Base-by-base conservation (phyloP, 1,140 invertebrate species). In the Bombus sibiricus region DNA sequence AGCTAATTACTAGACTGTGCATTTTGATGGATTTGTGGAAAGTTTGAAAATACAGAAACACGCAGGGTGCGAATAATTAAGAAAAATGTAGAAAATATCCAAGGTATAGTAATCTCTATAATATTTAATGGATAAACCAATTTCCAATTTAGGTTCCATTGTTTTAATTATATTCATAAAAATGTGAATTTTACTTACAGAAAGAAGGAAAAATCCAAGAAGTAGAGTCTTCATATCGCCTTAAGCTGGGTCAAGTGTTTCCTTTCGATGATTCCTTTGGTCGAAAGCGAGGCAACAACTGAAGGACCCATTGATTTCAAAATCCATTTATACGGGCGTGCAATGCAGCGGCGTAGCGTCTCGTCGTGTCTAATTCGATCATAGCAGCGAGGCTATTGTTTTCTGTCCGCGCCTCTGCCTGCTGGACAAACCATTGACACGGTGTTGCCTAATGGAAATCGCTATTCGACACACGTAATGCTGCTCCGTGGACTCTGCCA, bases 261-360 rank as follows among this genome's bases (percentile, higher is more conserved):
- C 71, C 41, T 43, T 47, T 84, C 43, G 18, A 47, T 47, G 85
- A 76, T 57, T 79, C 18, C 39, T 71, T 87, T 78, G 47, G 47
- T 43, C 68, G 32, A 53, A 72, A 39, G 39, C 41, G n/a, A 32
- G 25, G 72, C 72, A 82, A 85, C 82, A 69, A 93, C 89, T 90
- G 90, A 90, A 89, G 75, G 73, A 57, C 69, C 34, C 62, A 81
- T 82, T 69, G 81, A 88, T 87, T 92, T 86, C 84, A 89, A 92
- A 93, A 91, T 85, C 79, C 87, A 89, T 92, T 92, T 93, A 92
- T 92, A 92, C 89, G 79, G 77, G 68, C 75, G 78, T 80, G 83
- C 88, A 72, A 88, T 83, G 43, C 88, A 91, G 87, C 86, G 88
- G 47, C 47, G 47, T 53, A 53, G 47, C 47, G 18, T 22, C 47